Conservation (phyloP, 2,888 invertebrate genomes). For the Harmothoe impar region DNA sequence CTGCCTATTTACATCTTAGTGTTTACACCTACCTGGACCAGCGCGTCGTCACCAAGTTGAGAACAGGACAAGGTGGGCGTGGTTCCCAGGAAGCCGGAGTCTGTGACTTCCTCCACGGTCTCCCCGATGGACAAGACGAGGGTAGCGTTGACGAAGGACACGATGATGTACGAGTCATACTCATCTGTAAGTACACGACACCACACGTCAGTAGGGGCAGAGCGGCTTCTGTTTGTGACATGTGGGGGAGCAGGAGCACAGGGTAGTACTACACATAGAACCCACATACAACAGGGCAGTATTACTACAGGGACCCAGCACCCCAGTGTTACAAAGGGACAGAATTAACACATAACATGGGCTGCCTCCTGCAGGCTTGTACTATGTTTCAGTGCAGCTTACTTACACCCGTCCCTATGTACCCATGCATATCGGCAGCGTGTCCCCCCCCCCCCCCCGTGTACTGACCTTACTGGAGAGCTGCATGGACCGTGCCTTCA, state of each 20-base stretch:
- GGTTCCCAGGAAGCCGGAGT: constrained; percentile 99
- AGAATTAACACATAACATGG: too few species aligned
- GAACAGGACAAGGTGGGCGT: constrained; percentile 99
- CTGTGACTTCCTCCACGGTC: constrained; percentile 99
- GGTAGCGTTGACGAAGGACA: constrained; percentile 99
- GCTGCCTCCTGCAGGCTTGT: too few species aligned
- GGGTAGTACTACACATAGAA: too few species aligned
- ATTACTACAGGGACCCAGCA: too few species aligned
- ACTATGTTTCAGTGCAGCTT: too few species aligned
- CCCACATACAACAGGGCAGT: too few species aligned
- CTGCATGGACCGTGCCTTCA: neutral
- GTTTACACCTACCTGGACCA: constrained; percentile 92
- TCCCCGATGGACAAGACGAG: constrained; percentile 99
- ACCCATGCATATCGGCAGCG: too few species aligned
- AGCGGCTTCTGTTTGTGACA: neutral
- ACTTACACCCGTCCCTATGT: too few species aligned
- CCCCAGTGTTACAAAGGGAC: too few species aligned
- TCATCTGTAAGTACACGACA: constrained; percentile 89
- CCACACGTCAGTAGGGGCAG: neutral
- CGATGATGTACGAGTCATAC: constrained; percentile 99
- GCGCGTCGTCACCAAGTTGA: constrained; percentile 97
- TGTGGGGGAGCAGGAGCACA: neutral
- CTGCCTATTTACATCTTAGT: too few species aligned
- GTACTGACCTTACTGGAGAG: neutral
- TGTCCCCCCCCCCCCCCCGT: neutral